Evolutionary conservation across 2,888 invertebrate genomes (phyloP).

Genomic region (Heliconius cydno): DNA sequence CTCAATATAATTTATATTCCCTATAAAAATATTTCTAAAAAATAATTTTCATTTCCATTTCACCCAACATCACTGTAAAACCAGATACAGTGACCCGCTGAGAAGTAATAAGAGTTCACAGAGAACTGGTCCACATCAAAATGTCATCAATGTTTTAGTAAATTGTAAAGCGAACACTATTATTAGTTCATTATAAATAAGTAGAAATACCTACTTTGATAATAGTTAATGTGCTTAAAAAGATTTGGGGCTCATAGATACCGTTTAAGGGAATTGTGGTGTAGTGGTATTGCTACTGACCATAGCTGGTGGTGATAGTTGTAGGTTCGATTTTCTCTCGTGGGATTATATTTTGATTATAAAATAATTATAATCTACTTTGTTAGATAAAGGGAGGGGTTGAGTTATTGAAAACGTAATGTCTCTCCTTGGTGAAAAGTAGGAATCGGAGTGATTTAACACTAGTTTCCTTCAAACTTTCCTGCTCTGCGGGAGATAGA

Average conservation of each 20-base stretch:
- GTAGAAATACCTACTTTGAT: not conserved
- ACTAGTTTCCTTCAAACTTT: no score
- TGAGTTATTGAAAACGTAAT: no score
- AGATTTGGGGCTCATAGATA: not conserved
- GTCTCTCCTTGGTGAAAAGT: no score
- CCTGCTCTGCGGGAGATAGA: no score
- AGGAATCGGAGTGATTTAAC: no score
- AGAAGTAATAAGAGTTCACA: constrained; percentile 74
- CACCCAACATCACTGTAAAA: constrained; percentile 50
- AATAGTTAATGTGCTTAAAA: not conserved
- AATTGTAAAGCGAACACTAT: constrained; percentile 50
- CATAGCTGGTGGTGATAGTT: no score
- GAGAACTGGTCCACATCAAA: constrained; percentile 71
- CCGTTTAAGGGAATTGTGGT: not conserved
- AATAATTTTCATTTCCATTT: constrained; percentile 50
- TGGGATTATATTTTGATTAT: no score
- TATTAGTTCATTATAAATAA: constrained; percentile 15
- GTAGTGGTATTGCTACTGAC: not conserved
- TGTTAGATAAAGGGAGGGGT: no score
- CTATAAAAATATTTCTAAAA: not conserved
- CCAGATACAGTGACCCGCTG: constrained; percentile 73
- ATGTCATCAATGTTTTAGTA: constrained; percentile 79
- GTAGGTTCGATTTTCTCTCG: no score
- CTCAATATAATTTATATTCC: not conserved
- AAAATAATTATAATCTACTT: no score